Evolutionary conservation across 2,888 invertebrate genomes (phyloP).

Genomic region (Phymatocera aterrima): DNA sequence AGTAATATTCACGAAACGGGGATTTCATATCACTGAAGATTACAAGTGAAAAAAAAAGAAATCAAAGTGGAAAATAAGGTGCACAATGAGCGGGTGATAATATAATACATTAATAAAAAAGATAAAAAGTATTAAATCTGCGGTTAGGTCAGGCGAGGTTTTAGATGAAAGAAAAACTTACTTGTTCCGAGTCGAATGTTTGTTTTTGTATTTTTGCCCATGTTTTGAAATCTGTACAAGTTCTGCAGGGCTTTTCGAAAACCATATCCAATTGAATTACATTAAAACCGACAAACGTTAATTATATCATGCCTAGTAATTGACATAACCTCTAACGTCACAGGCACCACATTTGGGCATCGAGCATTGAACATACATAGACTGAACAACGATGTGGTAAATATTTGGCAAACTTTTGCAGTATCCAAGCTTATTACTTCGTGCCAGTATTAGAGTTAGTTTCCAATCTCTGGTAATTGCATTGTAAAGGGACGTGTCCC

Average conservation of each 20-base stretch:
- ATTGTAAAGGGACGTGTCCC: background rate
- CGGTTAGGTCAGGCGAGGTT: background rate
- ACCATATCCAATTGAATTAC: constrained; percentile 57
- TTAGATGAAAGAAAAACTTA: constrained; percentile 48
- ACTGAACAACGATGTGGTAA: background rate
- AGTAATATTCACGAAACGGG: background rate
- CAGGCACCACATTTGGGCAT: background rate
- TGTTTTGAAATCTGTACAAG: constrained; percentile 84
- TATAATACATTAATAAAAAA: background rate
- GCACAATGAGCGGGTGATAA: background rate
- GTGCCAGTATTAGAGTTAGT: background rate
- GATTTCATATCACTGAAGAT: background rate
- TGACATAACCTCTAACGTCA: constrained; percentile 30
- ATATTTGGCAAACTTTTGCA: background rate
- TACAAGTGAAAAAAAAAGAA: background rate
- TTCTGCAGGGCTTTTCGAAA: constrained; percentile 78
- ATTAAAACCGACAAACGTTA: constrained; percentile 3
- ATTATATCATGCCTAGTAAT: constrained; percentile 21
- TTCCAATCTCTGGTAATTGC: background rate
- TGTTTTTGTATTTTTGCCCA: constrained; percentile 82
- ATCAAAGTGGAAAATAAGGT: too few relatives aligned
- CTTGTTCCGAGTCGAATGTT: constrained; percentile 70
- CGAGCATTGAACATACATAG: background rate
- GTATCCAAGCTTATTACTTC: background rate
- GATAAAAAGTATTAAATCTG: too few relatives aligned